Conservation (phyloP, 30 jellyfish, hydroid and myxozoan species). For the Nemopilema nomurai region DNA sequence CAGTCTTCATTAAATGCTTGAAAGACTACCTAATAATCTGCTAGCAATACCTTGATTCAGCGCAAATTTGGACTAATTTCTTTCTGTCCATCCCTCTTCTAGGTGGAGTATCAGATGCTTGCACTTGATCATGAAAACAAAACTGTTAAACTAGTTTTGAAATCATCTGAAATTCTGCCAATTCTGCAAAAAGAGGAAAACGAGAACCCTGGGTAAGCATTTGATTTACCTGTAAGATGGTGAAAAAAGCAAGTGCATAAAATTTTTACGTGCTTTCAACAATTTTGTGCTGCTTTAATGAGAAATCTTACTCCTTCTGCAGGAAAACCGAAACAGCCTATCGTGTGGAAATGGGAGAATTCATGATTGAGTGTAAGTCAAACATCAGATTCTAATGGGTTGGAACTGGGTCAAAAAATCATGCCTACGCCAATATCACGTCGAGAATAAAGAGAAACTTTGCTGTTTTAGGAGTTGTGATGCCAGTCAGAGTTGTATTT, state of each 20-base stretch:
- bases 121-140: constrained; percentile 72
- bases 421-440: too few species aligned
- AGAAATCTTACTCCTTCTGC: not conserved
- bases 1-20: too few species aligned
- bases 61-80: too few species aligned
- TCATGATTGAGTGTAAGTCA: constrained; percentile 84
- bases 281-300: not conserved
- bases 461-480: too few species aligned
- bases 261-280: not conserved
- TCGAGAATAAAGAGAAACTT: too few species aligned
- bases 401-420: not conserved
- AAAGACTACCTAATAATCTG: too few species aligned
- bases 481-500: too few species aligned
- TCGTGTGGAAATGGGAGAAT: constrained; percentile 89
- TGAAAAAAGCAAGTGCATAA: not conserved
- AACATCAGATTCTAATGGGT: not conserved
- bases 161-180: constrained; percentile 76
- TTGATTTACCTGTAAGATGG: not conserved
- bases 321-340: constrained; percentile 88
- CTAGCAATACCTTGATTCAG: too few species aligned
- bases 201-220: constrained; percentile 84
- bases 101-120: constrained; percentile 95
- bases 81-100: not conserved
- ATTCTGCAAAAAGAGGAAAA: constrained; percentile 85
- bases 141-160: constrained; percentile 66